A percentile compares a stretch with the other conserved stretches of the same genome.
phyloP scores from a whole-genome alignment of 2,888 invertebrate species.

The Drosophila lacicola region DNA sequence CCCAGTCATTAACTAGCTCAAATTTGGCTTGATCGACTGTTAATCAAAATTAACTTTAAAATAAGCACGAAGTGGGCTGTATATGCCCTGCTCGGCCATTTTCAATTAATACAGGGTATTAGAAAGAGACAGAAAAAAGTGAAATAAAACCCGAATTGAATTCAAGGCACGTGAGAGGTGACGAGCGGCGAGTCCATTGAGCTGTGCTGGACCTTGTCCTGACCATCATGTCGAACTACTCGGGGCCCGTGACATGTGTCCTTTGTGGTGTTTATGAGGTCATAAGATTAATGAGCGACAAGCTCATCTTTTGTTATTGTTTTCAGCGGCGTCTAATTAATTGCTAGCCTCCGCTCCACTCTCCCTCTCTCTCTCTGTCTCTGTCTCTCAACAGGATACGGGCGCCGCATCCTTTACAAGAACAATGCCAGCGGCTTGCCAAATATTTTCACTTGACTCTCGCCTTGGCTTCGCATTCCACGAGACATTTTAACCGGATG shows the following conservation, averaged over 20 bases:
- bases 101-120: conserved; percentile 5
- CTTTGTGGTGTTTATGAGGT: conserved; percentile 67
- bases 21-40: too few species aligned
- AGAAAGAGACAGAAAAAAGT: not conserved
- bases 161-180: conserved; percentile 64
- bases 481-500: not conserved
- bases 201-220: conserved; percentile 38
- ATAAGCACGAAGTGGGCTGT: not conserved
- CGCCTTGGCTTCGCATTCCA: not conserved
- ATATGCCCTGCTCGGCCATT: not conserved
- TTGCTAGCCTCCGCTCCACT: conserved; percentile 30
- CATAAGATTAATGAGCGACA: conserved; percentile 76
- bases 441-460: conserved; percentile 26
- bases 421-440: conserved; percentile 11
- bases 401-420: conserved; percentile 30
- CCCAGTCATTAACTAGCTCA: too few species aligned
- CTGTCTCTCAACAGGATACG: not conserved
- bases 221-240: conserved; percentile 45
- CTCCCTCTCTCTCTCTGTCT: too few species aligned
- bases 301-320: conserved; percentile 72
- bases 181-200: conserved; percentile 9
- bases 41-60: too few species aligned
- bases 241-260: conserved; percentile 52
- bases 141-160: conserved; percentile 51
- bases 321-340: conserved; percentile 70